Percentiles rank a stretch among this genome's conserved stretches.
These are phyloP conservation scores for Pseudachorutes palmiensis DNA, from an alignment of 1,140 invertebrate genomes.

Conservation along the genomic window DNA sequence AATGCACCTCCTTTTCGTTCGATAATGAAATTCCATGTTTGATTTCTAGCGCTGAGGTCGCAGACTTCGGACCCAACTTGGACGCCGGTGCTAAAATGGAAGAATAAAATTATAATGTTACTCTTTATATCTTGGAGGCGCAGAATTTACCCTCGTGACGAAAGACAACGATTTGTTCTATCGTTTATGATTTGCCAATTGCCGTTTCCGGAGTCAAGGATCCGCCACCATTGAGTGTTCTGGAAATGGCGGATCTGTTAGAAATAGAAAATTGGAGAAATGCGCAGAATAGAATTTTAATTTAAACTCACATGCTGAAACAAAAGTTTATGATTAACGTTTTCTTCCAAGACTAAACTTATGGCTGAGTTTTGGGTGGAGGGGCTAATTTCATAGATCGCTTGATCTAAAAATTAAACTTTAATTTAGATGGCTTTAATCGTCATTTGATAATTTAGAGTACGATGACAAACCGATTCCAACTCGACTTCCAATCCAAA, in stretches of 20 bases:
- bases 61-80: not conserved
- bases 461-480: not conserved
- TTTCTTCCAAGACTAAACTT: constrained; percentile 4
- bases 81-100: not conserved
- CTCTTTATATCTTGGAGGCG: too few relatives aligned
- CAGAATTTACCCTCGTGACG: not conserved
- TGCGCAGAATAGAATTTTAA: not conserved
- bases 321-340: not conserved
- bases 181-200: constrained; percentile 2
- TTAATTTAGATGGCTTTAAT: not conserved
- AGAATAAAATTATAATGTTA: not conserved
- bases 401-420: not conserved
- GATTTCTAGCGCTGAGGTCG: not conserved
- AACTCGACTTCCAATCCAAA: constrained; percentile 5
- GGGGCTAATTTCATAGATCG: constrained; percentile 3
- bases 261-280: not conserved
- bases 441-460: not conserved
- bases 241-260: not conserved
- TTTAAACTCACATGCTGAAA: not conserved
- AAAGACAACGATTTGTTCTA: not conserved
- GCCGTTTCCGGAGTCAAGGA: not conserved
- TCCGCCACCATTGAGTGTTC: not conserved
- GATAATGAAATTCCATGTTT: not conserved
- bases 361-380: not conserved
- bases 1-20: not conserved